A percentile compares a stretch with the other conserved stretches of the same genome.
These are phyloP conservation scores for Drosophila diplacantha DNA, from an alignment of 2,888 invertebrate species.

Conservation along the genomic window DNA sequence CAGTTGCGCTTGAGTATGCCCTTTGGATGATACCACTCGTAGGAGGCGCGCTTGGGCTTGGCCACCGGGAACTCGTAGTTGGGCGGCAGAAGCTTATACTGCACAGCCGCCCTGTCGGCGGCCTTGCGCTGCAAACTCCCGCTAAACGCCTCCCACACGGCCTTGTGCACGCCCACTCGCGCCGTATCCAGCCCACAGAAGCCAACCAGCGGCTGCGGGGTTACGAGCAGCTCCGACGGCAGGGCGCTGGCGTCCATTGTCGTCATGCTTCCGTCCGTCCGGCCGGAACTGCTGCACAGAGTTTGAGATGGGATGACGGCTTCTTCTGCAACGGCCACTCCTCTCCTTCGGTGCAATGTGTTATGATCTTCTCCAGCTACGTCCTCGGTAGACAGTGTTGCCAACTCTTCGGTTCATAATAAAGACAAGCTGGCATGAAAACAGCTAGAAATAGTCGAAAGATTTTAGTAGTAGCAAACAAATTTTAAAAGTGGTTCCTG, in stretches of 20 bases:
- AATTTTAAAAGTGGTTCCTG: no score
- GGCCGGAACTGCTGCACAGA: constrained; percentile 15
- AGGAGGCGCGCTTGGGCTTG: constrained; percentile 91
- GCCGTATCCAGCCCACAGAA: constrained; percentile 91
- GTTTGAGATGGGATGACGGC: constrained; percentile 14
- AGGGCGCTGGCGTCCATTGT: constrained; percentile 83
- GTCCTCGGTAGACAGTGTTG: constrained; percentile 12
- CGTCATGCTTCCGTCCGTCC: constrained; percentile 78
- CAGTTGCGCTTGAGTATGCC: constrained; percentile 96
- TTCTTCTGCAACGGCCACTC: constrained; percentile 19
- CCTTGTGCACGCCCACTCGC: constrained; percentile 91
- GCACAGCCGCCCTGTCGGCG: constrained; percentile 84
- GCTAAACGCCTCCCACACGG: constrained; percentile 95
- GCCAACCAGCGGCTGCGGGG: constrained; percentile 91
- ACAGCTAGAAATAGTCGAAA: no score
- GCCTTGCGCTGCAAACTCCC: constrained; percentile 82
- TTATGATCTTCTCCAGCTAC: constrained; percentile 24
- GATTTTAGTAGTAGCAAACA: no score
- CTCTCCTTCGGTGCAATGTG: constrained; percentile 14
- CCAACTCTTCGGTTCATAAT: not conserved
- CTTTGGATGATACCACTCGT: constrained; percentile 96
- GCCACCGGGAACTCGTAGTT: constrained; percentile 92
- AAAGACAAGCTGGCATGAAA: no score
- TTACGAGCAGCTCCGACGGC: constrained; percentile 89
- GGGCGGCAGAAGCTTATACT: constrained; percentile 88